Base-by-base conservation (phyloP, 1,140 invertebrate genomes). In the Panagrolaimus sp. region DNA sequence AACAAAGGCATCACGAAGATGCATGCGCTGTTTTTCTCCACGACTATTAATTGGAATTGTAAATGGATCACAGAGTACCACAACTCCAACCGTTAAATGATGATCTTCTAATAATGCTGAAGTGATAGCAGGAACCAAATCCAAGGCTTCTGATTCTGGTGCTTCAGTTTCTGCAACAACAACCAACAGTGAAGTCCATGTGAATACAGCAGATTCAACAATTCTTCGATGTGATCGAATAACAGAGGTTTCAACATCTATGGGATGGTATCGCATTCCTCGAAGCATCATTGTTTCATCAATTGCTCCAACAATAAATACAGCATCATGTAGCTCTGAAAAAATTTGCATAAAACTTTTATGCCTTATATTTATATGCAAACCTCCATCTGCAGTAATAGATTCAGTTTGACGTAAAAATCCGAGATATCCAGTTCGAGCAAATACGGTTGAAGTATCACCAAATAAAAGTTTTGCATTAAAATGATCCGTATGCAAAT, bases 21-120 rank as follows among this genome's bases (percentile, higher is more conserved):
- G 96, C 93, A 98, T 98, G 67, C 96, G 88, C 85, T 98, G 96
- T 84, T 99, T 99, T 84, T 99, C 96, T n/a, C 96, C 96, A 48
- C 96, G 89, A 13, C 83, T 96, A 85, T 98, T 98, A 69, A 98
- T 97, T 51, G 95, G 96, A 66, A 99, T 93, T 16, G 68, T 51
- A 48, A 64, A 63, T n/a, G 81, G 76, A 67, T 83, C 81, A 16
- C 82, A 93, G 0, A 98, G 92, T 0, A 99, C 95, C 0, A 98
- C 95, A 7, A 98, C 96, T 20, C 96, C 96, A 11, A 98, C 96
- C 62, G 99, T 95, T 0, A 98, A 85, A 83, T 98, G 95, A 84
- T 99, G 96, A 82, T 98, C 96, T 83, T 99, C 96, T 7, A 99
- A 87, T 9, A 98, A 92, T 5, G 92, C 91, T 82, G 96, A 98